Conservation (phyloP, 2,797 vertebrate genomes). For the Chromobotia macracanthus region DNA sequence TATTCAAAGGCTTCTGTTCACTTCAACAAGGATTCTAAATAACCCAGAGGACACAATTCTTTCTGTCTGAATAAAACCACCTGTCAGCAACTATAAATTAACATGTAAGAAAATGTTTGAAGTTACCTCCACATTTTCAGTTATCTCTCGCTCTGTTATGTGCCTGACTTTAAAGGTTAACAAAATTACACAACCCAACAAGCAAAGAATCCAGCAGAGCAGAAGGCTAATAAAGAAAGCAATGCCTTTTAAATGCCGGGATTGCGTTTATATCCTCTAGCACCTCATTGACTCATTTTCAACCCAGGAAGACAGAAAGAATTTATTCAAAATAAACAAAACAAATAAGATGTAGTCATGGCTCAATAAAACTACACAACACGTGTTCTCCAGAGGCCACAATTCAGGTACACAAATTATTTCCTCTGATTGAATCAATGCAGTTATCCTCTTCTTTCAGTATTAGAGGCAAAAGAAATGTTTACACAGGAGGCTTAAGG, state of each 20-base stretch:
- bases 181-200: constrained; percentile 61
- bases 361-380: constrained; percentile 56
- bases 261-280: constrained; percentile 51
- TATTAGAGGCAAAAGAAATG: constrained; percentile 14
- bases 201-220: constrained; percentile 24
- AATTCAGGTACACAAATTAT: constrained; percentile 29
- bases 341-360: constrained; percentile 49
- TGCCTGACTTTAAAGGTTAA: constrained; percentile 63
- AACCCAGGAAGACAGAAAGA: constrained; percentile 53
- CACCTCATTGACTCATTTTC: constrained; percentile 53
- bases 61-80: constrained; percentile 67
- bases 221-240: constrained; percentile 49
- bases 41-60: constrained; percentile 66
- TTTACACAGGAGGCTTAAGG: background rate
- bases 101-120: constrained; percentile 59
- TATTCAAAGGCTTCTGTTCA: constrained; percentile 72
- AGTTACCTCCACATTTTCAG: constrained; percentile 50
- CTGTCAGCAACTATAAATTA: constrained; percentile 68
- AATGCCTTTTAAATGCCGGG: background rate
- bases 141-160: constrained; percentile 50
- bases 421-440: constrained; percentile 26
- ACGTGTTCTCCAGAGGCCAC: constrained; percentile 53
- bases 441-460: background rate
- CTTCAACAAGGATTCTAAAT: constrained; percentile 72
- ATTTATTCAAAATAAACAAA: constrained; percentile 55